phyloP scores from a whole-genome alignment of 2,888 invertebrate genomes.

The Aquatica leii region DNA sequence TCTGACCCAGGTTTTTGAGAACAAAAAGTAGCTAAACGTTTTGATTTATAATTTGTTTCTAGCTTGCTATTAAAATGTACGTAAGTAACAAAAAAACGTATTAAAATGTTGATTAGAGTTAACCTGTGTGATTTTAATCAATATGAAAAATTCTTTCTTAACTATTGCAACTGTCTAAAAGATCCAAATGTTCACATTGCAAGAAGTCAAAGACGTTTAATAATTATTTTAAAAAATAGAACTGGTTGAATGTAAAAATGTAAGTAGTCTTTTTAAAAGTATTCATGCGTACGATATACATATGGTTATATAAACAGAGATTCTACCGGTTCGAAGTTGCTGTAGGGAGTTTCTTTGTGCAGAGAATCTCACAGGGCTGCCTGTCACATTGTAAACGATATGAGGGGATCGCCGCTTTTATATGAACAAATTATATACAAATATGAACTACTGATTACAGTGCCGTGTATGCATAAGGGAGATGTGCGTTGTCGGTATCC shows the following conservation, averaged over 20 bases:
- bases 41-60: too few relatives aligned
- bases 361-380: conserved; percentile 50
- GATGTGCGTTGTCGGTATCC: conserved; percentile 32
- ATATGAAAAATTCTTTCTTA: too few relatives aligned
- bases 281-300: conserved; percentile 59
- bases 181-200: too few relatives aligned
- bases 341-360: conserved; percentile 41
- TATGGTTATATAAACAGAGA: conserved; percentile 57
- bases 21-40: too few relatives aligned
- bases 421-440: conserved; percentile 63
- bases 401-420: conserved; percentile 58
- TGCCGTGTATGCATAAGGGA: conserved; percentile 45
- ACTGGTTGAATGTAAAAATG: conserved; percentile 50
- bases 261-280: conserved; percentile 59
- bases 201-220: conserved; percentile 17
- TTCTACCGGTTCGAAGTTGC: conserved; percentile 40
- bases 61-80: too few relatives aligned
- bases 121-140: too few relatives aligned
- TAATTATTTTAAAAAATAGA: conserved; percentile 40
- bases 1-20: too few relatives aligned
- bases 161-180: too few relatives aligned
- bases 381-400: conserved; percentile 59
- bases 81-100: too few relatives aligned
- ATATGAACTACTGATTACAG: conserved; percentile 61
- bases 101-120: too few relatives aligned